These are phyloP conservation scores for Antechinus stuartii DNA, from an alignment of 2,113 vertebrate species.

Conservation along the genomic window DNA sequence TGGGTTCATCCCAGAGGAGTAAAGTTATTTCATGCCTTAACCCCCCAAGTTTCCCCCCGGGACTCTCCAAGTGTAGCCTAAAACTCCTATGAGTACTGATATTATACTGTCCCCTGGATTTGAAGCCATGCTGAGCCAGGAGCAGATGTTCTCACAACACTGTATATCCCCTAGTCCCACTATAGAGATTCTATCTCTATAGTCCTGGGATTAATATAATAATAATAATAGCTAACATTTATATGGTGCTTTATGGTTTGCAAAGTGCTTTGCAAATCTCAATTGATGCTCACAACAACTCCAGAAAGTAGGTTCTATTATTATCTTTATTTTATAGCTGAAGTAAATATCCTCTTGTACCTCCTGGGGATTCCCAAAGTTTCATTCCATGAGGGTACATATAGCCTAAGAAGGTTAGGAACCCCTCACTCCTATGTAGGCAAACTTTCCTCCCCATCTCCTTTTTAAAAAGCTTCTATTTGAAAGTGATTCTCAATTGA, in stretches of 20 bases:
- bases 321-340: constrained; percentile 33
- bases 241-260: background rate
- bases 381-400: background rate
- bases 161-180: background rate
- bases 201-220: background rate
- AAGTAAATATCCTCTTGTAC: constrained; percentile 60
- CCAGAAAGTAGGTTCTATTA: background rate
- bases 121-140: constrained; percentile 3
- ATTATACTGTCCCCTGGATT: background rate
- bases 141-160: background rate
- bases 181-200: background rate
- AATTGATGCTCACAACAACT: background rate
- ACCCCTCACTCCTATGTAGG: constrained; percentile 18
- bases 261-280: background rate
- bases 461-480: background rate
- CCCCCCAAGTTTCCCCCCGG: background rate
- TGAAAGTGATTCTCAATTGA: constrained; percentile 14
- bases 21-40: background rate
- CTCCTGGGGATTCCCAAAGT: constrained; percentile 48
- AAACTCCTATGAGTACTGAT: background rate
- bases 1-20: background rate
- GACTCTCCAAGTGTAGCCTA: background rate
- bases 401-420: background rate
- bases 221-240: background rate
- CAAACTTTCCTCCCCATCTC: background rate